phyloP scores from a whole-genome alignment of 2,888 invertebrate species.

The Mesorhabditis spiculigera region DNA sequence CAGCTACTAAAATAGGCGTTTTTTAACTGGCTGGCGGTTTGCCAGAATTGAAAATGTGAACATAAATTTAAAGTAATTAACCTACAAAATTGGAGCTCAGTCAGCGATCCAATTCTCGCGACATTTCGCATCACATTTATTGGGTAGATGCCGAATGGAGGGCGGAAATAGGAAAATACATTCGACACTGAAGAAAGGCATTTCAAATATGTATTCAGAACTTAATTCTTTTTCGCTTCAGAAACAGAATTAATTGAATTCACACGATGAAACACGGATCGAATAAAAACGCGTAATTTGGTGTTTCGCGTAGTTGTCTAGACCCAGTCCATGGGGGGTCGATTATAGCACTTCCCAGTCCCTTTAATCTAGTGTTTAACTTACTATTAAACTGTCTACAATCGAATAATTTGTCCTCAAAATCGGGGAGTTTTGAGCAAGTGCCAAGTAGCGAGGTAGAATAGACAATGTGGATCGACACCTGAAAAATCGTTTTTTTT shows the following conservation, averaged over 20 bases:
- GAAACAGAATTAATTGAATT: no score
- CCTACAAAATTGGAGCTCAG: conserved; percentile 19
- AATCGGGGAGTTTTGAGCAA: neutral
- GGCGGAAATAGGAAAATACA: no score
- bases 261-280: no score
- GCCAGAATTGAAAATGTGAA: no score
- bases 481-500: neutral
- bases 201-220: no score
- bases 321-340: no score
- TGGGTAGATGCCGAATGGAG: conserved; percentile 36
- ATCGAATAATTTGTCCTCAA: neutral
- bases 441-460: neutral
- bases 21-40: neutral
- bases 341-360: no score
- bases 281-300: no score
- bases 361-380: neutral
- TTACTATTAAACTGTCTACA: neutral
- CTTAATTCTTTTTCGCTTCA: no score
- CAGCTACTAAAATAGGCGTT: neutral
- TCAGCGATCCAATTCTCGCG: conserved; percentile 30
- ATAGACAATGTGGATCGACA: conserved; percentile 1
- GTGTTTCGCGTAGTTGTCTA: no score
- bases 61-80: no score
- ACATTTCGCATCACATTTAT: conserved; percentile 40
- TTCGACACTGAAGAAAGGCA: no score